Evolutionary conservation across 2,888 invertebrate species (phyloP).

Genomic region (Sepiola atlantica): DNA sequence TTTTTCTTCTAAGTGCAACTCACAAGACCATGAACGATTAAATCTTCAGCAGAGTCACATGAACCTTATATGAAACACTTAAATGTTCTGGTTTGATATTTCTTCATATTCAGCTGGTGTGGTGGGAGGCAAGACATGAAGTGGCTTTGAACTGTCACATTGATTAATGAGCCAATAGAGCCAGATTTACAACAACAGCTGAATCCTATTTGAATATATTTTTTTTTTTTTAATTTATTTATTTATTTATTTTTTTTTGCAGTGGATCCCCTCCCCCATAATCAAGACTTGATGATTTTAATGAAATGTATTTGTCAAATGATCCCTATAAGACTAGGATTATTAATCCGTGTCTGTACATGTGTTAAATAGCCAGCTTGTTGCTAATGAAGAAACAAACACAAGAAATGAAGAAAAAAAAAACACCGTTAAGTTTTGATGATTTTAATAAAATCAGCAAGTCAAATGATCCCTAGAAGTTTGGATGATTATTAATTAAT

Average conservation of each 20-base stretch:
- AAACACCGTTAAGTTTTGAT: too few relatives aligned
- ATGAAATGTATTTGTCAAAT: background rate
- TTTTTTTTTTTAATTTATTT: too few relatives aligned
- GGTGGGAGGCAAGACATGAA: background rate
- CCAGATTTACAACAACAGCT: background rate
- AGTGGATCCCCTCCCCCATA: background rate
- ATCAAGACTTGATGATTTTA: background rate
- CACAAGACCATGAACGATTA: background rate
- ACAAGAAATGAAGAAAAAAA: too few relatives aligned
- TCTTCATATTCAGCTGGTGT: background rate
- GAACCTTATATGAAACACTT: background rate
- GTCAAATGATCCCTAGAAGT: too few relatives aligned
- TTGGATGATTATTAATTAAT: too few relatives aligned
- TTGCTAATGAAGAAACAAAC: too few relatives aligned
- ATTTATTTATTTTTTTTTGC: too few relatives aligned
- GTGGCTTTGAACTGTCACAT: background rate
- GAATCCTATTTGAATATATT: background rate
- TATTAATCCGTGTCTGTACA: too few relatives aligned
- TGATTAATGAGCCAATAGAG: background rate
- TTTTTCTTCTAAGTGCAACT: background rate
- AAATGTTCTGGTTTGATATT: background rate
- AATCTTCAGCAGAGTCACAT: background rate
- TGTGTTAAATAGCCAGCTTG: too few relatives aligned
- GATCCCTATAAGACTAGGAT: background rate
- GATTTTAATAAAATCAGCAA: too few relatives aligned